Conservation (phyloP, 2,797 vertebrate species). For the Pipistrellus kuhlii region DNA sequence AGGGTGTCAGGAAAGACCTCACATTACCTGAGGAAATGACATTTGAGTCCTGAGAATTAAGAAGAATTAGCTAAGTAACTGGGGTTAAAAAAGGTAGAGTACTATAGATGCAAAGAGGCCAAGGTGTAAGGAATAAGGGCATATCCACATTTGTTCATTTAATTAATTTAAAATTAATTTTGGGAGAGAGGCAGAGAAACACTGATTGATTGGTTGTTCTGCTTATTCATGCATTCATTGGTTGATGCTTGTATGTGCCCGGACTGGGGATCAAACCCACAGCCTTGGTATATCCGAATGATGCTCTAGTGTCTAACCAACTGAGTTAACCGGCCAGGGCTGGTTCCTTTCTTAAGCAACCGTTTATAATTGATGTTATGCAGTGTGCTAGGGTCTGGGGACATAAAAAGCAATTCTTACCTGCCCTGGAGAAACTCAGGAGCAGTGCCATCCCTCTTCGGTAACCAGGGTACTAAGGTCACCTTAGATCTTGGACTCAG, state of each 20-base stretch:
- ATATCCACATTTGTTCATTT: neutral
- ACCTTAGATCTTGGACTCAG: slow-evolving; percentile 70
- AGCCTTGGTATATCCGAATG: neutral
- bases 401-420: slow-evolving; percentile 36
- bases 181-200: neutral
- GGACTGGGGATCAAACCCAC: neutral
- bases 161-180: neutral
- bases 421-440: slow-evolving; percentile 49
- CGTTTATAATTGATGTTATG: neutral
- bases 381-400: neutral
- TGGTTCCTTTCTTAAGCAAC: slow-evolving; percentile 6
- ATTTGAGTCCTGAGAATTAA: slow-evolving; percentile 56
- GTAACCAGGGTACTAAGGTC: slow-evolving; percentile 69
- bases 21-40: neutral
- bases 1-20: slow-evolving; percentile 8
- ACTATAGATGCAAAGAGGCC: neutral
- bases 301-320: neutral
- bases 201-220: neutral
- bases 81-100: slow-evolving; percentile 21
- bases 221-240: neutral
- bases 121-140: neutral
- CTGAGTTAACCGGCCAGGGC: neutral
- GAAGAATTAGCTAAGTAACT: slow-evolving; percentile 43
- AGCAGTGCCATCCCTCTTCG: slow-evolving; percentile 58
- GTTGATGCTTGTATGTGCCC: neutral